Evolutionary conservation across 2,113 vertebrate species (phyloP).

Genomic region (Barnardius zonarius): DNA sequence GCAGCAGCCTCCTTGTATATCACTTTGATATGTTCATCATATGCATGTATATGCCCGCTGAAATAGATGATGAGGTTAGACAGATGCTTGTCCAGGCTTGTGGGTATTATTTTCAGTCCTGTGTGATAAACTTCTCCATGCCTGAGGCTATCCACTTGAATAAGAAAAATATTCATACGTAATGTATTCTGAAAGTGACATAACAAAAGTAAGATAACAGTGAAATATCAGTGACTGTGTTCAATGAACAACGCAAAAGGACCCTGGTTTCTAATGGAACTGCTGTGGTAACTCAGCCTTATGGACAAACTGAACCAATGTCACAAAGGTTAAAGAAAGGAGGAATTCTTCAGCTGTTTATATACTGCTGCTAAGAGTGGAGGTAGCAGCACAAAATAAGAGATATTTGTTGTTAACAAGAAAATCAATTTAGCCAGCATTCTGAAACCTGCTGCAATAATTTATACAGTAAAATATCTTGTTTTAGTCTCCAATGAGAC

Average conservation of each 20-base stretch:
- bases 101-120: not conserved
- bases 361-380: not conserved
- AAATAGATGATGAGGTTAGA: not conserved
- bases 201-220: not conserved
- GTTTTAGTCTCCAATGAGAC: not conserved
- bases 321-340: not conserved
- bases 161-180: not conserved
- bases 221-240: not conserved
- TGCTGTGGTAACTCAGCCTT: not conserved
- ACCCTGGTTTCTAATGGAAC: not conserved
- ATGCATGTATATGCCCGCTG: not conserved
- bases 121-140: not conserved
- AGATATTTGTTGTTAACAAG: not conserved
- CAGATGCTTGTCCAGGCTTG: not conserved
- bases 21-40: not conserved
- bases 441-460: not conserved
- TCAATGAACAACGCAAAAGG: not conserved
- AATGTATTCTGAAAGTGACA: not conserved
- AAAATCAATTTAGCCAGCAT: not conserved
- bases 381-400: not conserved
- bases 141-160: not conserved
- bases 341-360: not conserved
- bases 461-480: not conserved
- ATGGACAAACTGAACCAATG: not conserved
- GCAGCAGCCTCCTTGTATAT: not conserved